Base-by-base conservation (phyloP, 1,140 invertebrate species). In the Eubasilissa regina region DNA sequence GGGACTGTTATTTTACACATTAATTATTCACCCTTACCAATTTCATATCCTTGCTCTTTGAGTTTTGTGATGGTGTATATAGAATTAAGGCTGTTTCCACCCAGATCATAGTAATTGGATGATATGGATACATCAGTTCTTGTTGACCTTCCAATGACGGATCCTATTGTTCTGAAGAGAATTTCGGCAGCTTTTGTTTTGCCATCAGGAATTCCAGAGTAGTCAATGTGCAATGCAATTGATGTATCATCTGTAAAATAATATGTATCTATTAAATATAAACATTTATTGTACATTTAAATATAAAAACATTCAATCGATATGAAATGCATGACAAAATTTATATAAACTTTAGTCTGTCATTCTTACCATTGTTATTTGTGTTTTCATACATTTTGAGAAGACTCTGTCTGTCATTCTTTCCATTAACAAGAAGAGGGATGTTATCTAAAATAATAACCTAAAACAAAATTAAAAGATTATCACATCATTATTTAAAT, bases 31-130 rank as follows among this genome's bases (percentile, higher is more conserved):
- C 25, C 17, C 47, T 55, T 86, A 93, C 93, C 91, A 79, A 97
- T 94, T 78, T 91, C 89, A 85, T 93, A 96, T 78, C 95, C 95
- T 84, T 93, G 92, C 66, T 96, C 94, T n/a, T 91, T 89, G 48
- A 97, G 86, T 84, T 92, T 91, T 0, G 94, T 94, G 4, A 97
- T 94, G 0, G 94, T 95, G 75, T 92, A 94, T 48, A 97, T 93
- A 0, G 95, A 96, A 85, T 97, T 97, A 0, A 97, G 88, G 0
- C 95, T 97, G 84, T 97, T 96, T 17, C 96, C 95, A 12, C 96
- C 96, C 43, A 96, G 89, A 77, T 95, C 92, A 84, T 95, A 97
- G 85, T 96, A 97, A 83, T 95, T 96, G 0, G 93, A 90, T 11
- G 91, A 87, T 0, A 92, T 79, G 0, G 90, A 90, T 0, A 95